These are phyloP conservation scores for Siniperca undulata DNA, from an alignment of 2,797 vertebrate species.

Conservation along the genomic window DNA sequence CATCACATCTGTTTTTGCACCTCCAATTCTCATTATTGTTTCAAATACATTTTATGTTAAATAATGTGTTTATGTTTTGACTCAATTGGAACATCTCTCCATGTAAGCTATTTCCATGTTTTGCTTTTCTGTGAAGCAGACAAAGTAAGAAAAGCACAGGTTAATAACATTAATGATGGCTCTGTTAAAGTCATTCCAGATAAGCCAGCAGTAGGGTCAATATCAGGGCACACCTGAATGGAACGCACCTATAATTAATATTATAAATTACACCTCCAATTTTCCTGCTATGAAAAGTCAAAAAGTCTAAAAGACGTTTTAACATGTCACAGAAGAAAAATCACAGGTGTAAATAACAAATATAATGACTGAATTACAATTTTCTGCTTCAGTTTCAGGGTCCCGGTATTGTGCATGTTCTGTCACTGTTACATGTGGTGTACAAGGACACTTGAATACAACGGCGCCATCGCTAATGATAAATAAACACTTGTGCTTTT, in stretches of 20 bases:
- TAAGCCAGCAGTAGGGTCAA: neutral
- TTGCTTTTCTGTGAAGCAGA: neutral
- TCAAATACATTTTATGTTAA: neutral
- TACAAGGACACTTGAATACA: neutral
- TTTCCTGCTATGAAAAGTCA: neutral
- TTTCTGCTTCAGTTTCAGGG: neutral
- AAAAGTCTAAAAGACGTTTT: neutral
- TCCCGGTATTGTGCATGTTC: neutral
- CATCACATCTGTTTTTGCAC: conserved; percentile 1
- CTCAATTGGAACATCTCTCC: too few relatives aligned
- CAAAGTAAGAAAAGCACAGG: neutral
- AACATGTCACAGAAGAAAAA: neutral
- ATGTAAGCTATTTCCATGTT: neutral
- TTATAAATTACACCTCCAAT: neutral
- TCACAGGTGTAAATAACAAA: neutral
- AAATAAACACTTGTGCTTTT: neutral
- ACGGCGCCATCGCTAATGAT: neutral
- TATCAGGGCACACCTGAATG: neutral
- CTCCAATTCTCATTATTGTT: neutral
- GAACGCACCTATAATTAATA: neutral
- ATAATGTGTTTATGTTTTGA: neutral
- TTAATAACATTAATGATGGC: neutral
- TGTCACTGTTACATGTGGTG: neutral
- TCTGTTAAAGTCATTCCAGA: neutral
- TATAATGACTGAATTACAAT: neutral